A percentile compares a stretch with the other conserved stretches of the same genome.
Evolutionary conservation across 2,888 invertebrate species (phyloP).

Genomic region (Nomada lathburiana): DNA sequence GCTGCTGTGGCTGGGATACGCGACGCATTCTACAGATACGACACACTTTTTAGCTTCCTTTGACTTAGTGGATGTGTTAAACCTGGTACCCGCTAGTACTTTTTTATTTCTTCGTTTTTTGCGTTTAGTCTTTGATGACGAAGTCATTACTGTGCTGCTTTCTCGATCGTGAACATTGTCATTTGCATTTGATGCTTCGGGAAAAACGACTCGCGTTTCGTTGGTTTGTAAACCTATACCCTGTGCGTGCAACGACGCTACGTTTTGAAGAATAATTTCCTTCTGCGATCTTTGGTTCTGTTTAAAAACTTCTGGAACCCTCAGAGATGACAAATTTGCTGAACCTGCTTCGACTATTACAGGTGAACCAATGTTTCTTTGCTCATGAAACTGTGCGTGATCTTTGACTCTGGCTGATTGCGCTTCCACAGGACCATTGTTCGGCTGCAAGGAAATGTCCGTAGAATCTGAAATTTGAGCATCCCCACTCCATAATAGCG

Average conservation of each 20-base stretch:
- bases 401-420: background rate
- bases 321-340: slow-evolving; percentile 25
- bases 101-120: slow-evolving; percentile 5
- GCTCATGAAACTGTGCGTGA: background rate
- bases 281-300: background rate
- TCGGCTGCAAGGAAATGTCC: background rate
- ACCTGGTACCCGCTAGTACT: no score
- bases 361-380: slow-evolving; percentile 40
- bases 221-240: background rate
- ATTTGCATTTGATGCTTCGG: slow-evolving; percentile 11
- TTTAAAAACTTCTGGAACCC: slow-evolving; percentile 46
- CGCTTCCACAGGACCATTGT: background rate
- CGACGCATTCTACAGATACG: background rate
- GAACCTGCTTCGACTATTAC: slow-evolving; percentile 56
- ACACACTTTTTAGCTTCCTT: background rate
- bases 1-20: no score
- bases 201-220: background rate
- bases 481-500: slow-evolving; percentile 21
- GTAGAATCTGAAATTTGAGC: slow-evolving; percentile 55
- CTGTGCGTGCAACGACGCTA: no score
- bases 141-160: background rate
- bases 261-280: background rate
- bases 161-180: background rate
- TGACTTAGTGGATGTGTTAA: background rate
- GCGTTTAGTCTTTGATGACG: background rate